phyloP scores from a whole-genome alignment of 2,113 vertebrate genomes.

The Sinosuthora webbiana region DNA sequence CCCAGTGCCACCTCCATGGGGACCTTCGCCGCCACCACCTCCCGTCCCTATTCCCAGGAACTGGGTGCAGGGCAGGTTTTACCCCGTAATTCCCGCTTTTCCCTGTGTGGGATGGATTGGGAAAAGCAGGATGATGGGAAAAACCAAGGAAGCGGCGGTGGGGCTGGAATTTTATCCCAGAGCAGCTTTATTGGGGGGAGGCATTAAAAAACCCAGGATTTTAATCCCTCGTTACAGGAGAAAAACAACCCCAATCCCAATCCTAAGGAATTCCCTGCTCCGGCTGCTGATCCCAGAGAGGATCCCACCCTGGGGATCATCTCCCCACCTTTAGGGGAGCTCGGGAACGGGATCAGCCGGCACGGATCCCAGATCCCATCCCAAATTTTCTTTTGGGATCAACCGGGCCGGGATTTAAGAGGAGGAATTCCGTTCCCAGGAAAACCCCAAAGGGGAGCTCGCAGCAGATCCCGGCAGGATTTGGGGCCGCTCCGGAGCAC shows the following conservation, averaged over 20 bases:
- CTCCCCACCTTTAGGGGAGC: neutral
- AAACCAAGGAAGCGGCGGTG: accelerated
- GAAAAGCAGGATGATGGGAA: neutral
- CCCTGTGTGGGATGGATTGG: neutral
- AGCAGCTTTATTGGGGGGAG: neutral
- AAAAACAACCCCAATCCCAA: neutral
- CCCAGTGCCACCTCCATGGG: too few species aligned
- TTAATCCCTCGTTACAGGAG: accelerated
- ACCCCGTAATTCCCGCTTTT: neutral
- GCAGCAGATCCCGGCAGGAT: neutral
- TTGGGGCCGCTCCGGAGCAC: accelerated
- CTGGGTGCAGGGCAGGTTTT: accelerated
- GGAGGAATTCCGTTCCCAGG: neutral
- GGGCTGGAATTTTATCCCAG: neutral
- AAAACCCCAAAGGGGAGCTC: neutral
- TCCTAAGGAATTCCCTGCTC: neutral
- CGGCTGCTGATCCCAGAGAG: neutral
- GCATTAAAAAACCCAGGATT: neutral
- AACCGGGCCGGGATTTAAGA: accelerated
- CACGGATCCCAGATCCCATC: neutral
- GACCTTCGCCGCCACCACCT: too few species aligned
- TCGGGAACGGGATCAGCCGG: accelerated
- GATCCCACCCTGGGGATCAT: neutral
- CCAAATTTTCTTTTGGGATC: neutral
- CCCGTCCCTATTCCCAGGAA: neutral